These are phyloP conservation scores for Xiphorhynchus elegans DNA, from an alignment of 2,113 vertebrate species.

Conservation along the genomic window DNA sequence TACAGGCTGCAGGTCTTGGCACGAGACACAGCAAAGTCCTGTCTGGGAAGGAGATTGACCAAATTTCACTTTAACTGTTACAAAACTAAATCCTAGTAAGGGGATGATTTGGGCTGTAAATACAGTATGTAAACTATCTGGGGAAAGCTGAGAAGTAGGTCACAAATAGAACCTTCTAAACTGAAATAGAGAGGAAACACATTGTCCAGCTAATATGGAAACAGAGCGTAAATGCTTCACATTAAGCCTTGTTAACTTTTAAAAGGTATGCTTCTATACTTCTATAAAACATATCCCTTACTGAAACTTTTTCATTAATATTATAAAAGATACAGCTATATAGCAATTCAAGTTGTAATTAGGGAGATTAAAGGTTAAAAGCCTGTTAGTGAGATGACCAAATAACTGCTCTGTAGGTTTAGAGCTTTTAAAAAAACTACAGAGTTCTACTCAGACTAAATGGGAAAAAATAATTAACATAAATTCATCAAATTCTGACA, in stretches of 20 bases:
- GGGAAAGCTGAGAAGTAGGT: not conserved
- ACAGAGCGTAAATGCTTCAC: not conserved
- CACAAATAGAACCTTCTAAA: not conserved
- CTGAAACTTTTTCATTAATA: not conserved
- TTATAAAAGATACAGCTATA: not conserved
- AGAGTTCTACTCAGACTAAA: constrained; percentile 11
- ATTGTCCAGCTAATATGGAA: not conserved
- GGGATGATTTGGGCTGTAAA: not conserved
- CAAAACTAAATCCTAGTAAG: not conserved
- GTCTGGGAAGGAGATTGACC: not conserved
- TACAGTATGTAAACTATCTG: not conserved
- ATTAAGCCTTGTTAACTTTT: not conserved
- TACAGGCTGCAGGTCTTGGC: not conserved
- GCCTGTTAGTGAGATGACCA: not conserved
- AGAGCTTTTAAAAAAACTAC: not conserved
- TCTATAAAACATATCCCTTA: not conserved
- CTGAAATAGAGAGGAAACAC: not conserved
- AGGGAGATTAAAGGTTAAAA: not conserved
- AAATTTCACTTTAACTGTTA: not conserved
- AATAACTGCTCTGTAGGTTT: not conserved
- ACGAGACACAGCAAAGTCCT: accelerated
- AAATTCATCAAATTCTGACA: constrained; percentile 26
- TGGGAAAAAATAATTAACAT: constrained; percentile 18
- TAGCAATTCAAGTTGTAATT: not conserved
- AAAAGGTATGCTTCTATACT: not conserved